A percentile compares a stretch with the other conserved stretches of the same genome.
Conservation (phyloP, 2,888 invertebrate genomes). For the Hoplodrina blanda region DNA sequence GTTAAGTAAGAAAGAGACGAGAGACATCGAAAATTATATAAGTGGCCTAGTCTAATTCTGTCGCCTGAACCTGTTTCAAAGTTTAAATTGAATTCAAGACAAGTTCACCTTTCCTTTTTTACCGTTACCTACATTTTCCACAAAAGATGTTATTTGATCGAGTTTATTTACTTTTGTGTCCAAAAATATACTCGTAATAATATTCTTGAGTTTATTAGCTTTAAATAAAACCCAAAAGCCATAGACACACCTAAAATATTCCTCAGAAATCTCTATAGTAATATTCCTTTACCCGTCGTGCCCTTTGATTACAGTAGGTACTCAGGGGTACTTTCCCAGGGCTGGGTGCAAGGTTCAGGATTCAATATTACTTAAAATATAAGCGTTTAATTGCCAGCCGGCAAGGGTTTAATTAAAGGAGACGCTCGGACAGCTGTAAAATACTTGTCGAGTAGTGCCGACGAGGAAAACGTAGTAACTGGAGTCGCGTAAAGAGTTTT, state of each 20-base stretch:
- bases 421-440: conserved; percentile 66
- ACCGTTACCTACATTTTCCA: background rate
- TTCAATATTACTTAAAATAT: conserved; percentile 61
- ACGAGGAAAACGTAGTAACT: conserved; percentile 29
- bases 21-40: background rate
- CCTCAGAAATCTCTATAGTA: background rate
- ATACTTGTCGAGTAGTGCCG: conserved; percentile 53
- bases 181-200: background rate
- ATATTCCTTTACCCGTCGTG: background rate
- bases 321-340: background rate
- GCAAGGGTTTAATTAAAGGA: conserved; percentile 66
- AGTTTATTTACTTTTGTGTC: background rate
- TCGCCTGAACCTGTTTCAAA: conserved; percentile 23
- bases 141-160: background rate
- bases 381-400: conserved; percentile 62
- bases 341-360: conserved; percentile 29
- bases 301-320: conserved; percentile 1
- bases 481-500: background rate
- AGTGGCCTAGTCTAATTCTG: conserved; percentile 3
- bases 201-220: background rate
- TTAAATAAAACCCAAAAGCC: background rate
- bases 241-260: conserved; percentile 1
- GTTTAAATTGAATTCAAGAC: conserved; percentile 29
- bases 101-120: conserved; percentile 10
- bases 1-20: background rate